Base-by-base conservation (phyloP, 1,140 invertebrate species). In the Drosophila malerkotliana region DNA sequence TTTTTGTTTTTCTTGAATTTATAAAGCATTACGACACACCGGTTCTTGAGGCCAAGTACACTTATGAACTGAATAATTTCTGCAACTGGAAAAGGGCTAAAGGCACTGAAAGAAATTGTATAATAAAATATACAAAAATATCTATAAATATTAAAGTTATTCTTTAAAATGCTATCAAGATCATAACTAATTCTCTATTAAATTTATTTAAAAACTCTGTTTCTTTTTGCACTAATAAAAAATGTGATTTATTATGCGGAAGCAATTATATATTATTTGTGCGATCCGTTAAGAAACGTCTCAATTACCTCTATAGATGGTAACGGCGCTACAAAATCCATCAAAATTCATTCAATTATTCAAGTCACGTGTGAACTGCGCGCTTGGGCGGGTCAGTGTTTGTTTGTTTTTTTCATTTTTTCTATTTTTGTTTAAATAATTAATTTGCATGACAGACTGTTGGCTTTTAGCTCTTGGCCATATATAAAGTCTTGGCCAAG, bases 281-380 rank as follows among this genome's bases (percentile, higher is more conserved):
- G 47, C 18, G 10, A 60, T 14, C 60, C 47, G 45, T 39, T 54
- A 66, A 47, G 44, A 47, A 14, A 44, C 9, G 12, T 67, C 18
- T 56, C 66, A 60, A 60, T 73, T 55, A 34, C 49, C 28, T 3
- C 67, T 10, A 24, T 24, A 47, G 54, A 55, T 34, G 62, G 41
- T 63, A 26, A 12, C 34, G 3, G 34, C 34, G 34, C 10, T 37
- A n/a, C 34, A 37, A 37, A 37, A 37, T 4, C 34, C 34, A 37
- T 37, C 12, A 37, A 37, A 37, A 37, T 37, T 9, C 10, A 3
- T 21, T 72, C 30, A 72, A 73, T 72, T 73, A 73, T 73, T 73
- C 71, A 73, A 21, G 28, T 72, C 68, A 73, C 68, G 57, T 73
- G 71, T 73, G 71, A 73, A 73, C 58, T 21, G 34, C 44, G 68